Evolutionary conservation across 2,797 vertebrate genomes (phyloP).

Genomic region (Cuculus canorus): DNA sequence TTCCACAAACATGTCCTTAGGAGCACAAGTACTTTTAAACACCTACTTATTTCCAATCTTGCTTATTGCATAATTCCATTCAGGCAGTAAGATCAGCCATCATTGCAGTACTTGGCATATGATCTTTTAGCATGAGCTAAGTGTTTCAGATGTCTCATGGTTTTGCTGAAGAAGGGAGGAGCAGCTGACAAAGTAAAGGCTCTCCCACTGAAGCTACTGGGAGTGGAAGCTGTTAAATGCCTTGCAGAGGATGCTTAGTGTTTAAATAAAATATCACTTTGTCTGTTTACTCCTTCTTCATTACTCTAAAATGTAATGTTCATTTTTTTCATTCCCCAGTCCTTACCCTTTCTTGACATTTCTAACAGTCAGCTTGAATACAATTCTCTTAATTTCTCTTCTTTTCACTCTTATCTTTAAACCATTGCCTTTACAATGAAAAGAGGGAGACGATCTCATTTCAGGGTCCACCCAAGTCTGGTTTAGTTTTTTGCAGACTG

Average conservation of each 20-base stretch:
- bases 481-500: background rate
- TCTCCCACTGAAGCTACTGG: background rate
- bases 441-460: constrained; percentile 20
- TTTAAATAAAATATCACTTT: background rate
- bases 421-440: background rate
- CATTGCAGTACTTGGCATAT: background rate
- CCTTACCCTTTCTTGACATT: background rate
- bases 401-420: constrained; percentile 7
- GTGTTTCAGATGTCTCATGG: background rate
- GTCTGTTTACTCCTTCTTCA: background rate
- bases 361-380: background rate
- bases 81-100: background rate
- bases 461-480: constrained; percentile 39
- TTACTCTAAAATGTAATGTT: background rate
- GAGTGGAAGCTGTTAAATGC: background rate
- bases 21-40: background rate
- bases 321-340: background rate
- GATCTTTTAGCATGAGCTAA: background rate
- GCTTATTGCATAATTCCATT: background rate
- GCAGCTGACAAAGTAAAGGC: background rate
- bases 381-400: background rate
- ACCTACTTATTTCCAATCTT: background rate
- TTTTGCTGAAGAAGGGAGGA: background rate
- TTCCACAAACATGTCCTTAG: background rate
- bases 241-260: background rate